Evolutionary conservation across 2,113 vertebrate species (phyloP).

Genomic region (Bungarus multicinctus): DNA sequence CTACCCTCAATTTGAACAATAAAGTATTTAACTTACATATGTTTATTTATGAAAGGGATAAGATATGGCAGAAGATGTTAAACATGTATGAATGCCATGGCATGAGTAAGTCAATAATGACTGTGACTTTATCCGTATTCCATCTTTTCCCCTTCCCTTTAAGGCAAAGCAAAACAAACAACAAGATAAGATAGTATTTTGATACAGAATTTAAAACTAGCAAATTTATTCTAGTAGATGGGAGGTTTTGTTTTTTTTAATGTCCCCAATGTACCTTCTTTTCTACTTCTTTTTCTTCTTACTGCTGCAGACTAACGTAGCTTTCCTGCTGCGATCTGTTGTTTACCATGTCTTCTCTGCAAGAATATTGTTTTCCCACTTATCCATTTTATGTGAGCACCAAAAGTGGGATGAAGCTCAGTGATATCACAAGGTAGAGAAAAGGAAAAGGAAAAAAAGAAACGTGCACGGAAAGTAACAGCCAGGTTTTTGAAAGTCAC

Average conservation of each 20-base stretch:
- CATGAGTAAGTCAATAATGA: background rate
- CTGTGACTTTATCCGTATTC: background rate
- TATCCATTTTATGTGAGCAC: background rate
- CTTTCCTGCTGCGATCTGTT: background rate
- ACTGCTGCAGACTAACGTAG: background rate
- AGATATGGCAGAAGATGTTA: background rate
- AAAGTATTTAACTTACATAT: background rate
- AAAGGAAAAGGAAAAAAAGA: background rate
- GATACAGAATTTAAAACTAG: background rate
- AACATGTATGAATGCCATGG: background rate
- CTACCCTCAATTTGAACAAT: background rate
- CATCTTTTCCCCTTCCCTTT: background rate
- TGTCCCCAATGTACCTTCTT: background rate
- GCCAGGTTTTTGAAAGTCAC: background rate
- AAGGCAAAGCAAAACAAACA: background rate
- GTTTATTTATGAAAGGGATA: background rate
- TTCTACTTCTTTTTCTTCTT: background rate
- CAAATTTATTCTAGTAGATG: background rate
- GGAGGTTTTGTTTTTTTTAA: background rate
- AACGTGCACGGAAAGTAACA: background rate
- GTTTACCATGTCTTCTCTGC: background rate
- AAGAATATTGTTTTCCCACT: background rate
- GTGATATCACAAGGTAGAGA: background rate
- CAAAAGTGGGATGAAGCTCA: background rate
- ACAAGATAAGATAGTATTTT: background rate